These are phyloP conservation scores for Lissocephala sabroskyi DNA, from an alignment of 2,888 invertebrate species.

Conservation along the genomic window DNA sequence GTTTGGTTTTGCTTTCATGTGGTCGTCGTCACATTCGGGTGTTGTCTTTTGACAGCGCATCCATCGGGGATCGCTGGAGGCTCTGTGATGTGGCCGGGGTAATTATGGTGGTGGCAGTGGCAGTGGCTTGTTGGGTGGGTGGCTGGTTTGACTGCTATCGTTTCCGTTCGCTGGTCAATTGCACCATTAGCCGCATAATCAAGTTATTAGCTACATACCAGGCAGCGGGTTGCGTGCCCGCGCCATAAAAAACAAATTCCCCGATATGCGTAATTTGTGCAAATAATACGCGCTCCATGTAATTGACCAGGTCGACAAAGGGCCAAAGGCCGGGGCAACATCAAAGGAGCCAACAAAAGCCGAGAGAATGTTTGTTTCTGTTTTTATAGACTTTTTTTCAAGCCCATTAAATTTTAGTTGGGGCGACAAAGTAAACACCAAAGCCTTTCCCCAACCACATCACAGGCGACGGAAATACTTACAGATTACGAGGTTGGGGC, in stretches of 20 bases:
- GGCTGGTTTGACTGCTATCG: too few species aligned
- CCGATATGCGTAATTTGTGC: slow-evolving; percentile 64
- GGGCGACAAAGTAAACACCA: slow-evolving; percentile 61
- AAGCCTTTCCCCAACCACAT: slow-evolving; percentile 44
- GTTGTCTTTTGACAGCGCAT: slow-evolving; percentile 31
- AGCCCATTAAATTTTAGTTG: slow-evolving; percentile 43
- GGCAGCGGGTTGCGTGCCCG: slow-evolving; percentile 49
- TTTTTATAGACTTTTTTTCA: slow-evolving; percentile 35
- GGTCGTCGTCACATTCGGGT: slow-evolving; percentile 52
- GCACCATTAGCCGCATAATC: slow-evolving; percentile 56
- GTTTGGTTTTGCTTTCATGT: slow-evolving; percentile 48
- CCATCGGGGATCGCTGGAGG: not conserved
- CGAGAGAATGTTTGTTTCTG: slow-evolving; percentile 23
- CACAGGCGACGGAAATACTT: slow-evolving; percentile 46
- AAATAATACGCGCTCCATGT: slow-evolving; percentile 62
- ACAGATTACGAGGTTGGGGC: not conserved
- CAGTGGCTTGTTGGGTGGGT: not conserved
- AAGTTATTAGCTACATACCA: slow-evolving; percentile 62
- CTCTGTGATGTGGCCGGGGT: slow-evolving; percentile 48
- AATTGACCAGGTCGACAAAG: slow-evolving; percentile 26
- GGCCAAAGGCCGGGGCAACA: slow-evolving; percentile 36
- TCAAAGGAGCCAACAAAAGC: slow-evolving; percentile 42
- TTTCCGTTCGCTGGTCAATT: slow-evolving; percentile 34
- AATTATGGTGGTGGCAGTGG: slow-evolving; percentile 47
- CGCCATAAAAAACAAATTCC: slow-evolving; percentile 40